Evolutionary conservation across 2,888 invertebrate genomes (phyloP).

Genomic region (Notocelia uddmanniana): DNA sequence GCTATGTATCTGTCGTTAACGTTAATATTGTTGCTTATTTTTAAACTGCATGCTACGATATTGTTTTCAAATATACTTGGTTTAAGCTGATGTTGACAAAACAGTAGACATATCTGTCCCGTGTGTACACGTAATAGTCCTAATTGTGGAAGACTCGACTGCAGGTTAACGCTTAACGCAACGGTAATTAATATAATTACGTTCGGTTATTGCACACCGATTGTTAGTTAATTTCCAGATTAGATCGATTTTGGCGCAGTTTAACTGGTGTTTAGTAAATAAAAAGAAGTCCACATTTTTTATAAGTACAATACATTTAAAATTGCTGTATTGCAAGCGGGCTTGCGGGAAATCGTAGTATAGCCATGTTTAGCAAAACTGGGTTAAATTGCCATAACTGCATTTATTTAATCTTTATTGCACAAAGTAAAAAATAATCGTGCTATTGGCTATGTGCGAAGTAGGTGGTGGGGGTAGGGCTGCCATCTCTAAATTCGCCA

Average conservation of each 20-base stretch:
- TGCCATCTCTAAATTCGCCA: too few species aligned
- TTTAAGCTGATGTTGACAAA: conserved; percentile 3
- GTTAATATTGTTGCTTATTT: conserved; percentile 2
- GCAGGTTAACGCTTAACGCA: neutral
- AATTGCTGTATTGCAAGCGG: neutral
- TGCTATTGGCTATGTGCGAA: too few species aligned
- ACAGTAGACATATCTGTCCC: neutral
- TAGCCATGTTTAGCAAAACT: neutral
- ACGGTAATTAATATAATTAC: conserved; percentile 14
- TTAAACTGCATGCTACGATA: neutral
- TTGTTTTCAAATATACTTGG: conserved; percentile 16
- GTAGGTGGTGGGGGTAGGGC: too few species aligned
- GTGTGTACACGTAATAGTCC: neutral
- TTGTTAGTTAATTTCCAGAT: conserved; percentile 33
- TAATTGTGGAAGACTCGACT: neutral
- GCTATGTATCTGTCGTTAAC: neutral
- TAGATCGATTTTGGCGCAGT: conserved; percentile 20
- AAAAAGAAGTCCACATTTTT: neutral
- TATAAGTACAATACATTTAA: neutral
- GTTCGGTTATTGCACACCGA: conserved; percentile 18
- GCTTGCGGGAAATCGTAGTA: neutral
- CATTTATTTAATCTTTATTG: neutral
- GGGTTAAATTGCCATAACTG: neutral
- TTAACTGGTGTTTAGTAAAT: conserved; percentile 11
- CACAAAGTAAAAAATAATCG: neutral